phyloP scores from a whole-genome alignment of 1,140 invertebrate species.

The Acyrthosiphon pisum region DNA sequence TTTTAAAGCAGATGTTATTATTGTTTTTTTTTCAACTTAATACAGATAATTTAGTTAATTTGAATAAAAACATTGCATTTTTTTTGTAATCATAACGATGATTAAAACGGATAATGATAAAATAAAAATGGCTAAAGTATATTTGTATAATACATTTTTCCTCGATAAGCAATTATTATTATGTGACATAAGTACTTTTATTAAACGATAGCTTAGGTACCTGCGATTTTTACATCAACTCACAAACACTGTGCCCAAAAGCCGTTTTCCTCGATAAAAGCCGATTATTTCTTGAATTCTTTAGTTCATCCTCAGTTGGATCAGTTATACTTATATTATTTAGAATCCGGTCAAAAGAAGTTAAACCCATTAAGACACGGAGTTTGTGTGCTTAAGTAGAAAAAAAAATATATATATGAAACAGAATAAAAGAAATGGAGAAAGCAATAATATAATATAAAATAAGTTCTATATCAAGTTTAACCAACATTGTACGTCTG shows the following conservation, averaged over 20 bases:
- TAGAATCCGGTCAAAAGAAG: slow-evolving; percentile 18
- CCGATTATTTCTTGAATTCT: slow-evolving; percentile 38
- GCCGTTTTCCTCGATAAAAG: slow-evolving; percentile 18
- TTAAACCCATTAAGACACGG: not conserved
- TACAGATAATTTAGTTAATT: no score
- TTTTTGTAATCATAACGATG: no score
- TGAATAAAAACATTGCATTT: no score
- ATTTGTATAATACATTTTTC: not conserved
- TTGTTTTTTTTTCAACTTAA: no score
- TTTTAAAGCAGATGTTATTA: not conserved
- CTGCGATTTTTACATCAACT: not conserved
- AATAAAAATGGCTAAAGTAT: not conserved
- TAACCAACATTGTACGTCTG: not conserved
- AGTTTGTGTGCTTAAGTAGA: not conserved
- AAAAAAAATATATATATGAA: slow-evolving; percentile 4
- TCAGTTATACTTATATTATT: slow-evolving; percentile 42
- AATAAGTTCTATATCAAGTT: not conserved
- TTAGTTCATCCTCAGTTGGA: not conserved
- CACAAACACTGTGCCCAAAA: not conserved
- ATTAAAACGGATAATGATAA: not conserved
- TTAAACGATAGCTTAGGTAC: not conserved
- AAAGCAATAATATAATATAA: not conserved
- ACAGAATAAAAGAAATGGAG: slow-evolving; percentile 3
- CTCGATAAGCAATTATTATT: not conserved
- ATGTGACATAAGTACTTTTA: not conserved